Conservation (phyloP, 2,888 invertebrate species). For the Limnephilus marmoratus region DNA sequence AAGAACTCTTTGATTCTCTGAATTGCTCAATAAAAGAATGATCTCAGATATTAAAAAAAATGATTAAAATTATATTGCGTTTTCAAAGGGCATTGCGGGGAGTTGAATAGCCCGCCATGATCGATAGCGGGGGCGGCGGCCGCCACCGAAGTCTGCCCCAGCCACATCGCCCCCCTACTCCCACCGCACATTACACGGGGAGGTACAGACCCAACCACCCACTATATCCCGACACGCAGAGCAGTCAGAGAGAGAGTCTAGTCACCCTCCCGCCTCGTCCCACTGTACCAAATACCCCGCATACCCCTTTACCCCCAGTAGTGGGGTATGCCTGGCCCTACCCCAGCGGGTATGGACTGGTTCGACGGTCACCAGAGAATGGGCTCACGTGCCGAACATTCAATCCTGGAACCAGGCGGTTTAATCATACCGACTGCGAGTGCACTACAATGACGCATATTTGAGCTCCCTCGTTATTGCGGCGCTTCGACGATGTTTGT, state of each 20-base stretch:
- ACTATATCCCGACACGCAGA: not conserved
- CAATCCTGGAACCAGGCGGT: not conserved
- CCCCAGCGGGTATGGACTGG: not conserved
- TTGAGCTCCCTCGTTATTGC: not conserved
- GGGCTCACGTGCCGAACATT: not conserved
- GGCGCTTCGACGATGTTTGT: not conserved
- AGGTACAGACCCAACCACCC: not conserved
- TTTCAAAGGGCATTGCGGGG: not conserved
- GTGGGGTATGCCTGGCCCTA: not conserved
- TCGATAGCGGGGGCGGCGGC: slow-evolving; percentile 35
- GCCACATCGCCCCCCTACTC: not conserved
- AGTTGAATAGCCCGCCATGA: slow-evolving; percentile 39
- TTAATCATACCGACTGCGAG: not conserved
- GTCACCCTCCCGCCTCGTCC: not conserved
- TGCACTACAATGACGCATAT: not conserved
- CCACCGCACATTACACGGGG: not conserved
- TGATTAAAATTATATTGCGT: not conserved
- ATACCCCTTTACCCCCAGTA: not conserved
- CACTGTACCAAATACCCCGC: not conserved
- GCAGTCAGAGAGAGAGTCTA: not conserved
- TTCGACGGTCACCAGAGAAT: not conserved
- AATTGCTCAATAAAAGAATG: not conserved
- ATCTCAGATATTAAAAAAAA: not conserved
- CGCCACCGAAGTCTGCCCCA: not conserved
- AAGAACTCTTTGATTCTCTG: not conserved